A percentile compares a stretch with the other conserved stretches of the same genome.
phyloP scores from a whole-genome alignment of 2,113 vertebrate genomes.

The Passer domesticus region DNA sequence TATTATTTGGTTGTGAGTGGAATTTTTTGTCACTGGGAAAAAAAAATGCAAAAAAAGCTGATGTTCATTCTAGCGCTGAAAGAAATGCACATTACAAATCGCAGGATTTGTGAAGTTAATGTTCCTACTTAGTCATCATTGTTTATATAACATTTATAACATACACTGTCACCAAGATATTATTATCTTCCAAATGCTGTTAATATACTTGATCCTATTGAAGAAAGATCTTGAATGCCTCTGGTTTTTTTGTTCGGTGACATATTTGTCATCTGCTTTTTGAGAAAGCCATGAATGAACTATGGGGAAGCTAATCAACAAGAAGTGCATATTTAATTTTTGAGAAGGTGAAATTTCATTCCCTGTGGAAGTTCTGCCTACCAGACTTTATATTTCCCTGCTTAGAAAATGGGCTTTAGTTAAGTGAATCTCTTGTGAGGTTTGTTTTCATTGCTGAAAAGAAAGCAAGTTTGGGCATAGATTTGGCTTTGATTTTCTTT shows the following conservation, averaged over 20 bases:
- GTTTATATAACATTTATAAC: not conserved
- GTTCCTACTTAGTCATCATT: slow-evolving; percentile 1
- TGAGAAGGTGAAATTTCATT: not conserved
- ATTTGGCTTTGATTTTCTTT: not conserved
- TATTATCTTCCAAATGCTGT: not conserved
- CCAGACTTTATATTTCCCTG: not conserved
- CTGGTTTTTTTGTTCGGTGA: not conserved
- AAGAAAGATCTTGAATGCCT: not conserved
- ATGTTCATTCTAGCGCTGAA: not conserved
- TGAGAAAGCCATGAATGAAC: not conserved
- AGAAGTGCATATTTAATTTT: not conserved
- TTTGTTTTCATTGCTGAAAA: not conserved
- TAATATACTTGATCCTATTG: not conserved
- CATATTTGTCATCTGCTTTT: not conserved
- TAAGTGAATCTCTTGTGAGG: not conserved
- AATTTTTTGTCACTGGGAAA: not conserved
- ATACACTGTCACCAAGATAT: not conserved
- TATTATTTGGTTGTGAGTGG: not conserved
- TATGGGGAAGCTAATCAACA: not conserved
- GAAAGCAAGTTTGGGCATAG: not conserved
- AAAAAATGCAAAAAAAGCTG: not conserved
- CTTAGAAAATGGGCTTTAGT: not conserved
- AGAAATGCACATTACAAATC: not conserved
- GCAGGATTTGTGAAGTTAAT: slow-evolving; percentile 18
- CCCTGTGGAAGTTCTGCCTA: not conserved